A percentile compares a stretch with the other conserved stretches of the same genome.
Evolutionary conservation across 2,113 vertebrate genomes (phyloP).

Genomic region (Bagarius yarrelli): DNA sequence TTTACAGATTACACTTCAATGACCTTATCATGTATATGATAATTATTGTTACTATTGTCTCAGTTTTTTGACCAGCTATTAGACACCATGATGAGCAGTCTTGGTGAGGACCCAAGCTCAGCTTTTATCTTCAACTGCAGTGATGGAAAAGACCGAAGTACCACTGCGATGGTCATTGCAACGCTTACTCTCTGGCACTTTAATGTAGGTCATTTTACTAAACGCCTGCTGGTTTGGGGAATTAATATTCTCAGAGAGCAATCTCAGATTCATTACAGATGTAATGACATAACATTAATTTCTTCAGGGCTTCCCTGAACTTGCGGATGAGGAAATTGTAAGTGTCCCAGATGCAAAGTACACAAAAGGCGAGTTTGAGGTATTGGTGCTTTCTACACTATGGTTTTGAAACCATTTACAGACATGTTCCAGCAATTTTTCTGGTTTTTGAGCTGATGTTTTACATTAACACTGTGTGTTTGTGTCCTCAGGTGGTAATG

Average conservation of each 20-base stretch:
- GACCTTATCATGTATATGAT: not conserved
- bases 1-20: not conserved
- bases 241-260: not conserved
- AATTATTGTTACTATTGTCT: not conserved
- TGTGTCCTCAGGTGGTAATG: constrained; percentile 79
- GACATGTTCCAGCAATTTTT: not conserved
- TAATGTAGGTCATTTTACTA: constrained; percentile 64
- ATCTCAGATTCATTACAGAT: not conserved
- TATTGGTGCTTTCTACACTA: constrained; percentile 46
- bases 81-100: constrained; percentile 64
- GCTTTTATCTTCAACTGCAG: constrained; percentile 85
- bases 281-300: not conserved
- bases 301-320: constrained; percentile 76
- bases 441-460: not conserved
- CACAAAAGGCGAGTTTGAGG: constrained; percentile 88
- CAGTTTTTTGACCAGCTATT: constrained; percentile 81
- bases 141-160: constrained; percentile 79
- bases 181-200: constrained; percentile 82
- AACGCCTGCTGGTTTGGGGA: not conserved
- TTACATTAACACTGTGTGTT: not conserved
- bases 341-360: constrained; percentile 86
- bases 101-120: constrained; percentile 66
- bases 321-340: constrained; percentile 78
- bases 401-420: not conserved
- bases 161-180: constrained; percentile 80